Percentiles rank a stretch among this genome's conserved stretches.
phyloP scores from a whole-genome alignment of 2,113 vertebrate genomes.

The Lagopus muta region DNA sequence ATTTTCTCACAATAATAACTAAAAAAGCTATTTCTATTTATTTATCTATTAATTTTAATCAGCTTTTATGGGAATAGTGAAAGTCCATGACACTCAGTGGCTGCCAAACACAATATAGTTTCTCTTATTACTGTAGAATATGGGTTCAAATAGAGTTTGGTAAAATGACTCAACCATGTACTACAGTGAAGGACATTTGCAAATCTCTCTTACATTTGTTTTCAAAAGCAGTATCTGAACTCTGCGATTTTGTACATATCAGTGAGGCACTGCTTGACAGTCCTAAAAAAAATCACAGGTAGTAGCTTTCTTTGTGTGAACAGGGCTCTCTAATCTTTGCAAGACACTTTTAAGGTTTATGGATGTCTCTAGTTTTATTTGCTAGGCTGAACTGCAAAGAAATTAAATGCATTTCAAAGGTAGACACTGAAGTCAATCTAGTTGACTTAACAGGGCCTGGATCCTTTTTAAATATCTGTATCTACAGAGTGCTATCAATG shows the following conservation, averaged over 20 bases:
- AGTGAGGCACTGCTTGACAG: background rate
- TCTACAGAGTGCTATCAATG: background rate
- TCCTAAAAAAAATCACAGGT: background rate
- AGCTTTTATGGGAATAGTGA: background rate
- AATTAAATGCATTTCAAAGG: background rate
- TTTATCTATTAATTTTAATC: background rate
- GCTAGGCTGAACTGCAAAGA: background rate
- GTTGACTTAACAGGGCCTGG: background rate
- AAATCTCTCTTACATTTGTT: background rate
- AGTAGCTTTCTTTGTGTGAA: background rate
- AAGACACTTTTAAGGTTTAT: background rate
- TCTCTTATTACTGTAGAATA: background rate
- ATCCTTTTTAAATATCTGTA: background rate
- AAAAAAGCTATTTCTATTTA: background rate
- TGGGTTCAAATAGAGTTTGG: background rate
- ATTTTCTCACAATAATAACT: background rate
- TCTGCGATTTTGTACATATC: background rate
- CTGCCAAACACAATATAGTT: background rate
- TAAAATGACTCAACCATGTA: background rate
- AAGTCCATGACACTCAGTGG: background rate
- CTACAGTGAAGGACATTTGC: background rate
- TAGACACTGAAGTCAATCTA: background rate
- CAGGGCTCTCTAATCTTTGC: background rate
- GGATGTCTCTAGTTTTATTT: background rate
- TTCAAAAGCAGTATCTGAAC: background rate